Percentiles rank a stretch among this genome's conserved stretches.
phyloP scores from a whole-genome alignment of 2,888 invertebrate genomes.

The Mantis religiosa region DNA sequence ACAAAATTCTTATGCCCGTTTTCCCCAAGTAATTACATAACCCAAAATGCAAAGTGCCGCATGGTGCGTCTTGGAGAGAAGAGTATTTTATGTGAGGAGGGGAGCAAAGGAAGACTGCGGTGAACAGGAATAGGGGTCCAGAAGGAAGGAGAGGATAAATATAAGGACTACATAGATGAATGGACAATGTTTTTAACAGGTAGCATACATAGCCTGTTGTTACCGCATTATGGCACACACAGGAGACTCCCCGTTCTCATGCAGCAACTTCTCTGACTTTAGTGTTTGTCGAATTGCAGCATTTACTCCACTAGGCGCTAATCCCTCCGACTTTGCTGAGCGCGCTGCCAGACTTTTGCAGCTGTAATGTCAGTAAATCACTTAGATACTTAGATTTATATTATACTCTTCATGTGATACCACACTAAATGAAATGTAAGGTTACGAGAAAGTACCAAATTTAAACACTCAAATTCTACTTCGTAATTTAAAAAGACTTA shows the following conservation, averaged over 20 bases:
- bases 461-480: no score
- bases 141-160: constrained; percentile 1
- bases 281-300: not conserved
- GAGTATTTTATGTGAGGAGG: constrained; percentile 6
- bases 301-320: no score
- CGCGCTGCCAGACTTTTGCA: no score
- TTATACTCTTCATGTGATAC: no score
- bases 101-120: not conserved
- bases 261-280: not conserved
- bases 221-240: no score
- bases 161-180: not conserved
- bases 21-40: constrained; percentile 20
- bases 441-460: no score
- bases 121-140: constrained; percentile 12
- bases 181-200: not conserved
- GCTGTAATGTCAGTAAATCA: no score
- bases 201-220: no score
- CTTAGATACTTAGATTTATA: no score
- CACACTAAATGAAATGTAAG: no score
- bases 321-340: no score
- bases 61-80: not conserved
- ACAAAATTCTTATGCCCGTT: not conserved
- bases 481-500: no score
- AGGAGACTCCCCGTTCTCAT: not conserved
- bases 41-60: constrained; percentile 7